These are phyloP conservation scores for Dendrocincla fuliginosa DNA, from an alignment of 2,797 vertebrate species.

Conservation along the genomic window DNA sequence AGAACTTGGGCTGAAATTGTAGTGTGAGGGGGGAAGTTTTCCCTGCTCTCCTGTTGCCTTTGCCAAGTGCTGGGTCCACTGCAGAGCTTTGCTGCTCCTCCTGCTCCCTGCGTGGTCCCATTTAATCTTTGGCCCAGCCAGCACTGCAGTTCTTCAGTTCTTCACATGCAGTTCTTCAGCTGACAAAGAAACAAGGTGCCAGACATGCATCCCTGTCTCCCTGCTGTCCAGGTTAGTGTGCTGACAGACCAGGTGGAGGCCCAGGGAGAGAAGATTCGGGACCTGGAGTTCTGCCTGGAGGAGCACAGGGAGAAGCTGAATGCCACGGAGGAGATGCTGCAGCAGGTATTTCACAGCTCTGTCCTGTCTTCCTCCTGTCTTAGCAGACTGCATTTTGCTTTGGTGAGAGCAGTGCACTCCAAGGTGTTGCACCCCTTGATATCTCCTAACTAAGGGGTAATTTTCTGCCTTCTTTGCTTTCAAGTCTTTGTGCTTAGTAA, in stretches of 20 bases:
- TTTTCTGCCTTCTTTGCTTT: background rate
- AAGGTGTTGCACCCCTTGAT: background rate
- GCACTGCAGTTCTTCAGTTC: too few species aligned
- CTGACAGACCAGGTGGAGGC: constrained; percentile 98
- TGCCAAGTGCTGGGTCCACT: background rate
- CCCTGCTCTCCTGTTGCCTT: background rate
- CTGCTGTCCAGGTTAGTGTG: constrained; percentile 88
- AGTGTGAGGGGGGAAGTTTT: background rate
- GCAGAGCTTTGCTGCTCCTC: background rate
- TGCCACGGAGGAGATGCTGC: constrained; percentile 94
- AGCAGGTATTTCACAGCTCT: constrained; percentile 83
- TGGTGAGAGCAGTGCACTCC: background rate
- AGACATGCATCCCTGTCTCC: background rate
- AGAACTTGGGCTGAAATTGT: background rate
- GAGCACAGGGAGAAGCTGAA: constrained; percentile 96
- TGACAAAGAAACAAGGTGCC: background rate
- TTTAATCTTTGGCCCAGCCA: background rate
- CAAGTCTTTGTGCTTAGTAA: background rate
- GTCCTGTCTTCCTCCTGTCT: background rate
- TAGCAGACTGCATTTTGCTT: background rate
- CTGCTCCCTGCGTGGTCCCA: background rate
- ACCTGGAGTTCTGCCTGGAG: constrained; percentile 93
- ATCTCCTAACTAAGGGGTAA: background rate
- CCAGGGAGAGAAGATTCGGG: constrained; percentile 97
- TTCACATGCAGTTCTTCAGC: background rate